Base-by-base conservation (phyloP, 2,113 vertebrate species). In the Odocoileus hemionus region DNA sequence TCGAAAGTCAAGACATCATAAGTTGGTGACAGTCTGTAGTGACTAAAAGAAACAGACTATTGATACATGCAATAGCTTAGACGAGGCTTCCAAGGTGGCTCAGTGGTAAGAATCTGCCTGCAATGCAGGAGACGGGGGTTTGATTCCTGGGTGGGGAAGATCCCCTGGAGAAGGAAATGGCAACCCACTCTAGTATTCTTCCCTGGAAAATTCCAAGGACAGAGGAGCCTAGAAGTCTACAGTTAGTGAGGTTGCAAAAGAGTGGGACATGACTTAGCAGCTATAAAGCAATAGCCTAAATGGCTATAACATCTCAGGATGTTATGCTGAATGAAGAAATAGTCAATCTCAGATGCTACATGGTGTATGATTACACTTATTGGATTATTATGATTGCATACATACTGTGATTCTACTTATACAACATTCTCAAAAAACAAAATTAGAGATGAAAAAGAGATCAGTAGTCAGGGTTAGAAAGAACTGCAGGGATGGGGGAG, bases 91-190 rank as follows among this genome's bases (percentile, higher is more conserved):
- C 12, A 0, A 60, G 0, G 28, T 60, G 58, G 26, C 12, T 30
- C 28, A 14, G 58, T 6, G 58, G 0, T 60, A 60, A 60, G 28
- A 60, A 30, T 30, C 58, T 60, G 28, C 58, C 58, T 61, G 5
- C 28, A 61, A 7, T 30, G 58, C 28, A 61, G 58, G 58, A 15
- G 13, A 15, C 0, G 0, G 13, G 12, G 58, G 0, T 60, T 60
- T 61, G 5, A 61, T 61, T 6, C 58, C 6, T 30, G 58, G 58
- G 13, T 30, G 0, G 6, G 28, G 13, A 61, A 61, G 58, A 15
- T 61, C 0, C 58, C 28, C 28, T 30, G 58, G 28, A 30, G 6
- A 15, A 61, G 58, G 28, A 61, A 61, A 61, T 61, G 28, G 13
- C 28, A 61, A 30, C 13, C 13, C 5, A 61, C 58, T 61, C 12